Percentiles rank a stretch among this genome's conserved stretches.
phyloP scores from a whole-genome alignment of 2,113 vertebrate genomes.

The Chaenogobius annularis region DNA sequence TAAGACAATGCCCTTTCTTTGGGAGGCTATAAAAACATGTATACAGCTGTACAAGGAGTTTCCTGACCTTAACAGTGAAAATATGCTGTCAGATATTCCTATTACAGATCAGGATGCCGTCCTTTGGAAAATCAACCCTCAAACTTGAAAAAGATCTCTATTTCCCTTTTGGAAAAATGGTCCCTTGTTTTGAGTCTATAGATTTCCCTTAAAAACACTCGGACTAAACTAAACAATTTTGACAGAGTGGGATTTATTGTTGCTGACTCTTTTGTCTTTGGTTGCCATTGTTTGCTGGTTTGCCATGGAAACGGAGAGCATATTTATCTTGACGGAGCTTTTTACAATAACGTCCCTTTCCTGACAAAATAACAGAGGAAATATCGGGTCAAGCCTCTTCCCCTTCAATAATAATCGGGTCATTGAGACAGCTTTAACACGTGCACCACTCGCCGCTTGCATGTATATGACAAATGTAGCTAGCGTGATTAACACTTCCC shows the following conservation, averaged over 20 bases:
- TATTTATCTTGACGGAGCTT: slow-evolving; percentile 80
- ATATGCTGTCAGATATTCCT: slow-evolving; percentile 74
- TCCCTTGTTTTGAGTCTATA: slow-evolving; percentile 75
- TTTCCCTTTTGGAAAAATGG: slow-evolving; percentile 79
- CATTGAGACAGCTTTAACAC: slow-evolving; percentile 60
- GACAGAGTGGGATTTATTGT: slow-evolving; percentile 84
- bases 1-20: slow-evolving; percentile 74
- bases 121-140: slow-evolving; percentile 71
- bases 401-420: slow-evolving; percentile 72
- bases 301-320: slow-evolving; percentile 82
- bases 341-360: slow-evolving; percentile 77
- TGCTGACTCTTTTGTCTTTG: slow-evolving; percentile 73
- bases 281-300: slow-evolving; percentile 76
- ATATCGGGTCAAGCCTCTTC: slow-evolving; percentile 78
- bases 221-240: slow-evolving; percentile 83
- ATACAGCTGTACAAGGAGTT: slow-evolving; percentile 74
- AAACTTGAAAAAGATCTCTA: slow-evolving; percentile 62
- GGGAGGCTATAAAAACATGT: slow-evolving; percentile 74
- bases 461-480: slow-evolving; percentile 47
- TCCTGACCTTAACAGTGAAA: slow-evolving; percentile 73
- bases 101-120: slow-evolving; percentile 68
- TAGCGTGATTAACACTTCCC: slow-evolving; percentile 51
- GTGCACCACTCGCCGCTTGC: slow-evolving; percentile 20
- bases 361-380: slow-evolving; percentile 81
- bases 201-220: slow-evolving; percentile 78